Evolutionary conservation across 2,113 vertebrate genomes (phyloP), one percentile per base, ranked within the genome.

Genomic region (Gobius niger): DNA sequence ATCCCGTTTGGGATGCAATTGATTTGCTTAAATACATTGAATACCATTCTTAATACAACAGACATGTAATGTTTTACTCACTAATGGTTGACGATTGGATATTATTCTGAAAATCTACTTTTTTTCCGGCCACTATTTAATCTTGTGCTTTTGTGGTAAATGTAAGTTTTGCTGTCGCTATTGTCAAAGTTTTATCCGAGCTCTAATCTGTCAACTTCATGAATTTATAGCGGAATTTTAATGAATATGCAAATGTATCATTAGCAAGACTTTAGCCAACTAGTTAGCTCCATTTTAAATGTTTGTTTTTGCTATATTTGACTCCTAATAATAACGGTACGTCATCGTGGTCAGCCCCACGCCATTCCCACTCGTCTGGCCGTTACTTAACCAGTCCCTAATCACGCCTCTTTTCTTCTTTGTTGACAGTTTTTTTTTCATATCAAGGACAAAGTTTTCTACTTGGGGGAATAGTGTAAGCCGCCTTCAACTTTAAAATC

Each of bases 371-470:
- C 57, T 34, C 24, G 14, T 44, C 66, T 84, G 82, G 79, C 80
- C 80, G 67, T 82, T 73, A 82, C 66, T 70, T 73, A 75, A 72
- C 70, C 57, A 71, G 80, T 54, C 70, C 7, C 67, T 88, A 61
- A 86, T 70, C 73, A 75, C 68, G 57, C 67, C 66, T 68, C 34
- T 47, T 82, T 62, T 70, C 56, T 75, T 67, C 72, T 85, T 72
- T 82, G 68, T 85, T 88, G 81, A 87, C 88, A 89, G 85, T 84
- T 88, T 76, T 83, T 70, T 80, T 87, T 80, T 64, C n/a, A 64
- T 51, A 70, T 44, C 34, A 44, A 59, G 71, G 66, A 60, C 61
- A 82, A 85, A 82, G 68, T 85, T 88, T 82, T 40, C 76, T 59
- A 8, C 68, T 49, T 75, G 71, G 65, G 44, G 78, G 47, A 75